phyloP scores from a whole-genome alignment of 2,888 invertebrate genomes.

The Eupeodes luniger region DNA sequence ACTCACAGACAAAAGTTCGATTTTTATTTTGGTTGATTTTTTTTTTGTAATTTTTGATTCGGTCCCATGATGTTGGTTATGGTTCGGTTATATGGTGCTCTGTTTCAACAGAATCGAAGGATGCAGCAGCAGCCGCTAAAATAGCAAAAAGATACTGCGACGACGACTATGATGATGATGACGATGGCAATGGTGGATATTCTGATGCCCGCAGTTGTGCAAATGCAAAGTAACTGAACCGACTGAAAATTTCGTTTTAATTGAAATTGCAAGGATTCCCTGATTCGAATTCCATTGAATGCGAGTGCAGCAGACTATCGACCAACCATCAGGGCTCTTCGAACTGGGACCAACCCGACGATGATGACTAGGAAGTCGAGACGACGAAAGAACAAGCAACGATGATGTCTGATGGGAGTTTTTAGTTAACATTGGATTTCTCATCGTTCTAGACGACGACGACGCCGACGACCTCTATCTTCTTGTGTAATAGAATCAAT shows the following conservation, averaged over 20 bases:
- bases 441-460: conserved; percentile 11
- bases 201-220: conserved; percentile 38
- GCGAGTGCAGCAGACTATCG: conserved; percentile 56
- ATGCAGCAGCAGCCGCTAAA: conserved; percentile 13
- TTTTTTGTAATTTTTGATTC: conserved; percentile 6
- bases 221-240: conserved; percentile 42
- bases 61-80: conserved; percentile 26
- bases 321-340: background rate
- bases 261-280: conserved; percentile 75
- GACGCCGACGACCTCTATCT: background rate
- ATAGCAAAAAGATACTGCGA: conserved; percentile 31
- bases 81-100: background rate
- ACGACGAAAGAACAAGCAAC: background rate
- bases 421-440: conserved; percentile 54
- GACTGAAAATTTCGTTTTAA: conserved; percentile 72
- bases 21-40: background rate
- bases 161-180: background rate
- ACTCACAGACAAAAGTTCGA: conserved; percentile 54
- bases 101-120: conserved; percentile 33
- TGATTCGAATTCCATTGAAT: conserved; percentile 71
- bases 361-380: background rate
- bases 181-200: background rate
- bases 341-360: background rate
- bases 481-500: conserved; percentile 66
- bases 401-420: conserved; percentile 38